Evolutionary conservation across 2,113 vertebrate species (phyloP).

Genomic region (Lepus europaeus): DNA sequence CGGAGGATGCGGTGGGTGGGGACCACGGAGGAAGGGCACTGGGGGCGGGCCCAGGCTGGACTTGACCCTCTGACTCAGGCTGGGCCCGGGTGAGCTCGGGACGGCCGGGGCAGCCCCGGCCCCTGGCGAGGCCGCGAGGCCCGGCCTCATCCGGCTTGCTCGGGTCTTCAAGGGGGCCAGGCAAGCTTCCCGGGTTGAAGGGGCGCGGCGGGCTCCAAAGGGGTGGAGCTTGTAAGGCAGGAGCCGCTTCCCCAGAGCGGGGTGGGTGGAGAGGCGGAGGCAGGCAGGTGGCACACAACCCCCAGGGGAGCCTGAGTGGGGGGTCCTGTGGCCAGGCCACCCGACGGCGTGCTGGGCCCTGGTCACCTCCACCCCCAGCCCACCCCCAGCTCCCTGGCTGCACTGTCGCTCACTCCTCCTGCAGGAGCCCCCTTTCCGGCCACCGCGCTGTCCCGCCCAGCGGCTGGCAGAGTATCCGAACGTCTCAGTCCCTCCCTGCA

Average conservation of each 20-base stretch:
- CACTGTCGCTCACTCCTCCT: neutral
- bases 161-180: neutral
- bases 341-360: neutral
- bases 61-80: constrained; percentile 67
- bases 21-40: neutral
- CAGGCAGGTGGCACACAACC: no score
- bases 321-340: neutral
- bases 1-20: neutral
- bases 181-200: neutral
- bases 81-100: neutral
- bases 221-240: no score
- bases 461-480: fast-evolving
- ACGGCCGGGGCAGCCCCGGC: neutral
- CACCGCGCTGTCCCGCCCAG: neutral
- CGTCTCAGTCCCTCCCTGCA: neutral
- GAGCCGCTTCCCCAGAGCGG: no score
- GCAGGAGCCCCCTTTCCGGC: neutral
- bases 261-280: no score
- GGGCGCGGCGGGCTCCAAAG: no score
- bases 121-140: no score
- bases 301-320: neutral
- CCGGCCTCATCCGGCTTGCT: no score
- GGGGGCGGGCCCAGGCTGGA: neutral
- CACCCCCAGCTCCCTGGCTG: neutral
- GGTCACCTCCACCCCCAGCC: neutral